These are phyloP conservation scores for Macrotus californicus DNA, from an alignment of 2,113 vertebrate genomes.

Conservation along the genomic window DNA sequence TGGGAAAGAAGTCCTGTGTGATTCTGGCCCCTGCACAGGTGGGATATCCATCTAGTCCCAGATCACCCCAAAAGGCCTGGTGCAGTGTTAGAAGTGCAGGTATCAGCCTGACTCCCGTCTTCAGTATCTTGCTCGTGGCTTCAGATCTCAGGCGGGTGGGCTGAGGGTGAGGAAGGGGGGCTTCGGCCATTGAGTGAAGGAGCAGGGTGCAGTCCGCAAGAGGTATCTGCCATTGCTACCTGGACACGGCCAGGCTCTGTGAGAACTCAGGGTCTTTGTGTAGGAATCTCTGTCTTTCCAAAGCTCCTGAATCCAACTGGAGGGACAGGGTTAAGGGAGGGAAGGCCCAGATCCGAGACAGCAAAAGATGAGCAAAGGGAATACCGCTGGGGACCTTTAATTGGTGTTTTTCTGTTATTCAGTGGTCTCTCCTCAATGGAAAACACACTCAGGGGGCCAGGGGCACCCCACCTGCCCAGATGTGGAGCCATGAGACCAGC, in stretches of 20 bases:
- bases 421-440: neutral
- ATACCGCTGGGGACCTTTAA: too few relatives aligned
- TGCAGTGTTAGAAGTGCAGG: neutral
- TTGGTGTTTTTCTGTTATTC: neutral
- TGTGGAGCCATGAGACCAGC: neutral
- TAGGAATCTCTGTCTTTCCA: neutral
- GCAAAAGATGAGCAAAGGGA: neutral
- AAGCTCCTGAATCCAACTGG: neutral
- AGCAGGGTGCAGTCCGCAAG: neutral
- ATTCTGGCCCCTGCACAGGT: neutral
- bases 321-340: rapidly evolving
- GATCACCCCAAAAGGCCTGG: neutral
- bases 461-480: neutral
- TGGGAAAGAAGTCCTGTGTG: neutral
- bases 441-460: neutral
- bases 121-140: too few relatives aligned
- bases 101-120: too few relatives aligned
- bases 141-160: too few relatives aligned
- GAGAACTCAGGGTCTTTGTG: neutral
- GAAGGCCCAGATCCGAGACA: neutral
- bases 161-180: neutral
- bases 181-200: neutral
- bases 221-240: neutral
- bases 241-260: neutral
- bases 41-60: neutral